phyloP scores from a whole-genome alignment of 2,797 vertebrate genomes.

The Scarus forsteni region DNA sequence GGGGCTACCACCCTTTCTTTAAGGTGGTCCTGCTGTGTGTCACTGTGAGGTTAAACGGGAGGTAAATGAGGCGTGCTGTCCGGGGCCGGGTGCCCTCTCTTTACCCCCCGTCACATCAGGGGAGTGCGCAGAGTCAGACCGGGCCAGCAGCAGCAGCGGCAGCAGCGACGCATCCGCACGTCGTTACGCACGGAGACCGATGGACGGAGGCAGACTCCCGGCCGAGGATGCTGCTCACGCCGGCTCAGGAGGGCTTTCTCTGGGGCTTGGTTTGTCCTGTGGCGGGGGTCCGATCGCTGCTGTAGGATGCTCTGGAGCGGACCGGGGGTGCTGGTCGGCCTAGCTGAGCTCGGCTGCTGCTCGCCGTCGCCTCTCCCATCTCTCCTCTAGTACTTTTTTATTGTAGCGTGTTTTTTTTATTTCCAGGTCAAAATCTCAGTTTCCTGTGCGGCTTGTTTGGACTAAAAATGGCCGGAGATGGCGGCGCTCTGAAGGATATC shows the following conservation, averaged over 20 bases:
- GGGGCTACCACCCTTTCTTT: not conserved
- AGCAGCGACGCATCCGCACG: slow-evolving; percentile 38
- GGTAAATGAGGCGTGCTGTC: not conserved
- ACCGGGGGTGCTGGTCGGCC: slow-evolving; percentile 56
- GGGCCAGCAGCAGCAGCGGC: slow-evolving; percentile 40
- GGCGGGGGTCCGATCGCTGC: slow-evolving; percentile 22
- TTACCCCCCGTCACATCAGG: slow-evolving; percentile 15
- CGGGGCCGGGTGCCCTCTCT: slow-evolving; percentile 31
- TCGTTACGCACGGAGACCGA: slow-evolving; percentile 51
- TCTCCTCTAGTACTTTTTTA: slow-evolving; percentile 55
- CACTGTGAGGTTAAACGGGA: slow-evolving; percentile 17
- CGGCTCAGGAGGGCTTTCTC: slow-evolving; percentile 51
- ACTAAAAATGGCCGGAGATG: slow-evolving; percentile 90
- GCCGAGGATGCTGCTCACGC: slow-evolving; percentile 54
- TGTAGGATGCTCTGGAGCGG: slow-evolving; percentile 61
- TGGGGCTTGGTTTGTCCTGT: slow-evolving; percentile 28
- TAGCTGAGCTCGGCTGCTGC: slow-evolving; percentile 65
- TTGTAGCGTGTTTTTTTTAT: slow-evolving; percentile 49
- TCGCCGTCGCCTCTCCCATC: slow-evolving; percentile 50
- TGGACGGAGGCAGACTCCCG: slow-evolving; percentile 47
- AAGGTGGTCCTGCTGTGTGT: not conserved
- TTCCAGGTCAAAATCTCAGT: slow-evolving; percentile 83
- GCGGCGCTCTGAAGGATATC: slow-evolving; percentile 88
- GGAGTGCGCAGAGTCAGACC: slow-evolving; percentile 53
- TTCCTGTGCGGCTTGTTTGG: slow-evolving; percentile 86